Evolutionary conservation across 35 echinoderm and acorn worm species (phyloP).

Genomic region (Heliocidaris erythrogramma): DNA sequence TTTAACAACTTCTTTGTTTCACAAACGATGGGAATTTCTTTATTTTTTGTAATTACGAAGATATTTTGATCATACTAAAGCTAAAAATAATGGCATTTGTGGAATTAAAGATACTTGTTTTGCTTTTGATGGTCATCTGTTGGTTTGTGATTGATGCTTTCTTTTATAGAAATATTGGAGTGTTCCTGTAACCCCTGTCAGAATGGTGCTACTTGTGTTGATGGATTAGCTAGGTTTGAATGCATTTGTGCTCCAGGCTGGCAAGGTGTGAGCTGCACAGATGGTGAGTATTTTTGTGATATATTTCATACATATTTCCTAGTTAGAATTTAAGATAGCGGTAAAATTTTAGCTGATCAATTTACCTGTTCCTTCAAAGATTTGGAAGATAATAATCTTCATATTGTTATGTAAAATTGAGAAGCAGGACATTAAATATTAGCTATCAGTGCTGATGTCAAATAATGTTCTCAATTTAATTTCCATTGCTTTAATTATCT

Average conservation of each 20-base stretch:
- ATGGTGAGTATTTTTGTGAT: not conserved
- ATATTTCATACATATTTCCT: not conserved
- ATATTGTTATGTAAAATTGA: not conserved
- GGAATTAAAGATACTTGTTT: too few relatives aligned
- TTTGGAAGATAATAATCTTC: not conserved
- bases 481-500: too few relatives aligned
- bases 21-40: too few relatives aligned
- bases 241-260: slow-evolving; percentile 44
- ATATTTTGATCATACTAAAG: too few relatives aligned
- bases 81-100: too few relatives aligned
- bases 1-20: too few relatives aligned
- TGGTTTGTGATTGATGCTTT: not conserved
- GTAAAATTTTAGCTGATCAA: not conserved
- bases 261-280: slow-evolving; percentile 24
- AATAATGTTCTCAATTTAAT: too few relatives aligned
- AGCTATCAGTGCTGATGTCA: not conserved
- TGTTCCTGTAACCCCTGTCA: slow-evolving; percentile 21
- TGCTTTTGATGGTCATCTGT: not conserved
- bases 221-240: slow-evolving; percentile 32
- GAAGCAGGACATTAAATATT: not conserved
- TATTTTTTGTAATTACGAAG: too few relatives aligned
- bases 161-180: slow-evolving; percentile 14
- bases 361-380: not conserved
- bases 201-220: slow-evolving; percentile 32
- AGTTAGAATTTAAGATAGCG: too few relatives aligned